Evolutionary conservation across 2,888 invertebrate species (phyloP).

Genomic region (Trichacis sp.): DNA sequence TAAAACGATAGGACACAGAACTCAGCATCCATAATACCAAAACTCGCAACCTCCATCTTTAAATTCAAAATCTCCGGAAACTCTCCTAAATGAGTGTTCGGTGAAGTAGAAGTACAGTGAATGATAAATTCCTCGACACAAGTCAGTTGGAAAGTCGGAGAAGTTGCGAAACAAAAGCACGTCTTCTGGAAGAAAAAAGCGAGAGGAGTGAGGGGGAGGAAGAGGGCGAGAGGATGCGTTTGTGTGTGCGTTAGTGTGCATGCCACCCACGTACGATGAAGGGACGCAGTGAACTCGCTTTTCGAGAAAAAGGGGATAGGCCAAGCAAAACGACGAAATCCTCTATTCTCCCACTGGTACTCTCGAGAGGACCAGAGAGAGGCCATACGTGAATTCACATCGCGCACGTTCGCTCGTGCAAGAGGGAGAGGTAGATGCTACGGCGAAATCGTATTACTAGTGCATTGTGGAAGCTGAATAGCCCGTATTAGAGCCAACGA

Average conservation of each 20-base stretch:
- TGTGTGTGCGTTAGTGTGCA: constrained; percentile 6
- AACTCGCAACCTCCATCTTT: too few relatives aligned
- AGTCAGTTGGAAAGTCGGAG: constrained; percentile 7
- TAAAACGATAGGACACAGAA: too few relatives aligned
- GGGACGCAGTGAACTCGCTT: constrained; percentile 12
- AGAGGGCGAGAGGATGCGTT: background rate
- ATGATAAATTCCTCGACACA: background rate
- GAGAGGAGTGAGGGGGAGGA: constrained; percentile 3
- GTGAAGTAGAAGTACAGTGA: background rate
- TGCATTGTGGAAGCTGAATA: constrained; percentile 67
- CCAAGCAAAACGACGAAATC: constrained; percentile 29
- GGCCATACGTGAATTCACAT: constrained; percentile 39
- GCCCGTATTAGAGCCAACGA: constrained; percentile 65
- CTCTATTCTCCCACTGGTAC: constrained; percentile 21
- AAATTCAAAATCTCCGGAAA: too few relatives aligned
- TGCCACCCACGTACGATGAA: constrained; percentile 7
- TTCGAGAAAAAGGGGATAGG: constrained; percentile 27
- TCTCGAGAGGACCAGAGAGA: constrained; percentile 33
- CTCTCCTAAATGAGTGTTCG: background rate
- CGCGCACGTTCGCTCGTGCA: constrained; percentile 32
- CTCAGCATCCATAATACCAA: too few relatives aligned
- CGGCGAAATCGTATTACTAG: constrained; percentile 66
- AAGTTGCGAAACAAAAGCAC: constrained; percentile 33
- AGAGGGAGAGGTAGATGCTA: constrained; percentile 47
- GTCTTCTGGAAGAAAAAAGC: constrained; percentile 15